Evolutionary conservation across 2,797 vertebrate genomes (phyloP).

Genomic region (Chelon labrosus): DNA sequence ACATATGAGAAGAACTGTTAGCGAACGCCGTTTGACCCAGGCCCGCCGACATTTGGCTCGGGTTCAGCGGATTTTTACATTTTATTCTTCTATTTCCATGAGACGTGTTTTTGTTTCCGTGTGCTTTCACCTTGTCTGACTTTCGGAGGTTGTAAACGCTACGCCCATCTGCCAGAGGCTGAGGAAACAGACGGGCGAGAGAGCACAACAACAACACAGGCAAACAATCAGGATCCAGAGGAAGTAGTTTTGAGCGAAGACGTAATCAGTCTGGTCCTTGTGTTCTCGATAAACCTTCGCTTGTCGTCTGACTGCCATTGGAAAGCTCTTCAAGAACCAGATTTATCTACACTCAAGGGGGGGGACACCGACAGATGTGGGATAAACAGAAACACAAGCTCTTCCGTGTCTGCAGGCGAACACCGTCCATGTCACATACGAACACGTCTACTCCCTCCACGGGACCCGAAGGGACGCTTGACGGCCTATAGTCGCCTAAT

Average conservation of each 20-base stretch:
- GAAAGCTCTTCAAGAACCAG: constrained; percentile 53
- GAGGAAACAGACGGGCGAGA: constrained; percentile 32
- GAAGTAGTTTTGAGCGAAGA: constrained; percentile 43
- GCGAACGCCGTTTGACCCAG: constrained; percentile 1
- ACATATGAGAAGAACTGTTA: constrained; percentile 26
- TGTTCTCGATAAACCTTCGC: constrained; percentile 56
- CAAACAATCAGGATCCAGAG: constrained; percentile 65
- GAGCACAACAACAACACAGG: constrained; percentile 42
- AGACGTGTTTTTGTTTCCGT: constrained; percentile 23
- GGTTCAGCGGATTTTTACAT: not conserved
- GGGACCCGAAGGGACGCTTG: constrained; percentile 27
- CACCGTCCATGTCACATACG: not conserved
- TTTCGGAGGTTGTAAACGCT: constrained; percentile 44
- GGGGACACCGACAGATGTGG: constrained; percentile 59
- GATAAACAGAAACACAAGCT: constrained; percentile 61
- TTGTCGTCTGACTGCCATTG: constrained; percentile 64
- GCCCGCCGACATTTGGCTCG: not conserved
- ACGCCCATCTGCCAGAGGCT: constrained; percentile 28
- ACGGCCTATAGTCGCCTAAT: constrained; percentile 1
- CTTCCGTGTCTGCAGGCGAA: constrained; percentile 41
- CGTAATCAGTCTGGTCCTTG: constrained; percentile 62
- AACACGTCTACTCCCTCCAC: constrained; percentile 1
- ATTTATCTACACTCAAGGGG: constrained; percentile 46
- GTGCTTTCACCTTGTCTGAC: constrained; percentile 27
- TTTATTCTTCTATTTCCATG: not conserved